Conservation (phyloP, 2,113 vertebrate species). For the Toxotes chatareus region DNA sequence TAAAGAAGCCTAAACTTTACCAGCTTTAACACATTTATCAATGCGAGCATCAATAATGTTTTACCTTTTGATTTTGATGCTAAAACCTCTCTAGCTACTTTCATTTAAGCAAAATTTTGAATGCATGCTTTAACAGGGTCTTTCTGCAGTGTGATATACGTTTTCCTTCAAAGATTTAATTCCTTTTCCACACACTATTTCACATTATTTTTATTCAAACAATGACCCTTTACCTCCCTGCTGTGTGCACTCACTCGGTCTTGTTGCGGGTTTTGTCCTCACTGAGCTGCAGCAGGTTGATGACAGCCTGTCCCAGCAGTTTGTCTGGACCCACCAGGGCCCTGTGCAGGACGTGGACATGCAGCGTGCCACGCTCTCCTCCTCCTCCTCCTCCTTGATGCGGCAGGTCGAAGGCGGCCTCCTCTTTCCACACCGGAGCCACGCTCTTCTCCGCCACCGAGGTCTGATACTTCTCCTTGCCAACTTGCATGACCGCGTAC, state of each 20-base stretch:
- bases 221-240: neutral
- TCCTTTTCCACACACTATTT: too few species aligned
- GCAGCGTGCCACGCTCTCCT: slow-evolving; percentile 78
- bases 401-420: slow-evolving; percentile 93
- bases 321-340: slow-evolving; percentile 93
- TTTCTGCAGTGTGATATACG: too few species aligned
- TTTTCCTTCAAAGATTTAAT: too few species aligned
- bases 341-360: slow-evolving; percentile 91
- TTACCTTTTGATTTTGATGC: too few species aligned
- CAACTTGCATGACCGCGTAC: slow-evolving; percentile 93
- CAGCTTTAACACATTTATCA: neutral
- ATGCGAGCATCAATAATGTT: too few species aligned
- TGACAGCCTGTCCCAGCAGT: slow-evolving; percentile 89
- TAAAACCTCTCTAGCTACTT: too few species aligned
- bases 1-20: neutral
- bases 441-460: slow-evolving; percentile 91
- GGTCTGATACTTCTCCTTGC: slow-evolving; percentile 92
- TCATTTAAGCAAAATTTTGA: too few species aligned
- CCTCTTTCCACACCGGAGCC: slow-evolving; percentile 91
- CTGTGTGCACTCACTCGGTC: slow-evolving; percentile 85
- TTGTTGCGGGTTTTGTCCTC: slow-evolving; percentile 81
- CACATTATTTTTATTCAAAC: neutral
- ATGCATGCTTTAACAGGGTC: too few species aligned
- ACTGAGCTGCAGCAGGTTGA: slow-evolving; percentile 87
- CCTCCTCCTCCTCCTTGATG: slow-evolving; percentile 32